phyloP scores from a whole-genome alignment of 2,797 vertebrate genomes.

The Lates japonicus region DNA sequence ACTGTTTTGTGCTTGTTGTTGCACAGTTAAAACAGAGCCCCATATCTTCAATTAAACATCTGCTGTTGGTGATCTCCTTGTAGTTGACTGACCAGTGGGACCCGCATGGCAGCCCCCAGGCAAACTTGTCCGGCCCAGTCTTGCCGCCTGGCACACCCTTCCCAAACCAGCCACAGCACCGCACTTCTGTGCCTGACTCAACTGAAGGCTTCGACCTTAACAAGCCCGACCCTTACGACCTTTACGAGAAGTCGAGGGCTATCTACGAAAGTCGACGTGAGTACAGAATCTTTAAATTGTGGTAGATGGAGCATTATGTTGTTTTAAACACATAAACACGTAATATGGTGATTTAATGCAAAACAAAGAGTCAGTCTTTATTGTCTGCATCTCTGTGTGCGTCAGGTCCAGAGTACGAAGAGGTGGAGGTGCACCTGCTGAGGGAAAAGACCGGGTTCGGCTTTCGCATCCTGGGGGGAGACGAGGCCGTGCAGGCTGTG shows the following conservation, averaged over 20 bases:
- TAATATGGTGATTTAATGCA: not conserved
- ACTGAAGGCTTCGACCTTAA: conserved; percentile 95
- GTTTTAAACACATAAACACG: not conserved
- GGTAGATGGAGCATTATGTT: not conserved
- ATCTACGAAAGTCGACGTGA: conserved; percentile 99
- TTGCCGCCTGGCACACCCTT: conserved; percentile 91
- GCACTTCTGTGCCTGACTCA: conserved; percentile 95
- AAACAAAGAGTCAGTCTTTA: not conserved
- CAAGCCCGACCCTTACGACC: conserved; percentile 98
- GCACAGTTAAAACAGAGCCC: not conserved
- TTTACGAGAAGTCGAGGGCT: conserved; percentile 99
- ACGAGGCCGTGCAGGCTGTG: conserved; percentile 99
- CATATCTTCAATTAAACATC: conserved; percentile 2
- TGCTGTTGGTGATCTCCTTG: conserved; percentile 55
- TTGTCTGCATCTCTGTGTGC: not conserved
- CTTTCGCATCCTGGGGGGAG: conserved; percentile 99
- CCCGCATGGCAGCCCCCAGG: conserved; percentile 95
- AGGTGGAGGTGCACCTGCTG: conserved; percentile 97
- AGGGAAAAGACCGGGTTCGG: conserved; percentile 99
- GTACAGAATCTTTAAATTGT: conserved; percentile 68
- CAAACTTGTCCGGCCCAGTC: conserved; percentile 90
- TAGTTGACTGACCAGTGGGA: conserved; percentile 95
- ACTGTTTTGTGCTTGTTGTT: not conserved
- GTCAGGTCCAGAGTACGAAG: conserved; percentile 95
- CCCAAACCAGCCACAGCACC: conserved; percentile 91